Evolutionary conservation across 2,113 vertebrate species (phyloP).

Genomic region (Actenoides hombroni): DNA sequence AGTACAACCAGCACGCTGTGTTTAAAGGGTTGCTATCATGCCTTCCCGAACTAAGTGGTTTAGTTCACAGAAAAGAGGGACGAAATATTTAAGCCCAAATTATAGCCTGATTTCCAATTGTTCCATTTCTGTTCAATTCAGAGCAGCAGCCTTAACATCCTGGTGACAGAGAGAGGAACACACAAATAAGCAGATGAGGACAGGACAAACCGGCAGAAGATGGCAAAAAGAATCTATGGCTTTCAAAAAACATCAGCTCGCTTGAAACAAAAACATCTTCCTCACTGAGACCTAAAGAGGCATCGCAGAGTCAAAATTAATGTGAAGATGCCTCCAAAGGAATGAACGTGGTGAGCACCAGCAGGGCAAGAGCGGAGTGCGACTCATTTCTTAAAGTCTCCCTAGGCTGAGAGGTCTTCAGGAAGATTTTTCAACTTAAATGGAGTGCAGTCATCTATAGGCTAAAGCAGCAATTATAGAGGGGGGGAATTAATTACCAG

Average conservation of each 20-base stretch:
- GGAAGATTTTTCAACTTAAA: slow-evolving; percentile 73
- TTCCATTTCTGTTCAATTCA: background rate
- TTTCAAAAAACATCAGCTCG: background rate
- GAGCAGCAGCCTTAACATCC: background rate
- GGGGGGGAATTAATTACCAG: slow-evolving; percentile 67
- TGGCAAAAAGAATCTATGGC: background rate
- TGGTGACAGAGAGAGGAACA: background rate
- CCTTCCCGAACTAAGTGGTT: background rate
- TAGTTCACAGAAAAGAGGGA: slow-evolving; percentile 1
- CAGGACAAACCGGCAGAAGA: background rate
- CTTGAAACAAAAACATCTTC: background rate
- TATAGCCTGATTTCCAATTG: background rate
- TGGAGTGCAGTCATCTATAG: slow-evolving; percentile 68
- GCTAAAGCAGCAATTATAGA: slow-evolving; percentile 68
- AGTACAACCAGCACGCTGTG: background rate
- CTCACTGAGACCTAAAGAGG: background rate
- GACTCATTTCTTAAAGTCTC: slow-evolving; percentile 34
- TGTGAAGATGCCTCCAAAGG: background rate
- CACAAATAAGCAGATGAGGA: background rate
- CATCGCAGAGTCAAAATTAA: background rate
- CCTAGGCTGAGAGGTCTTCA: slow-evolving; percentile 25
- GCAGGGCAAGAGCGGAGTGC: background rate
- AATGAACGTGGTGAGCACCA: background rate
- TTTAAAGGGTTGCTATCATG: background rate
- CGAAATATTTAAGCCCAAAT: background rate